Evolutionary conservation across 2,113 vertebrate genomes (phyloP), one percentile per base, ranked within the genome.

Genomic region (Aldabrachelys gigantea): DNA sequence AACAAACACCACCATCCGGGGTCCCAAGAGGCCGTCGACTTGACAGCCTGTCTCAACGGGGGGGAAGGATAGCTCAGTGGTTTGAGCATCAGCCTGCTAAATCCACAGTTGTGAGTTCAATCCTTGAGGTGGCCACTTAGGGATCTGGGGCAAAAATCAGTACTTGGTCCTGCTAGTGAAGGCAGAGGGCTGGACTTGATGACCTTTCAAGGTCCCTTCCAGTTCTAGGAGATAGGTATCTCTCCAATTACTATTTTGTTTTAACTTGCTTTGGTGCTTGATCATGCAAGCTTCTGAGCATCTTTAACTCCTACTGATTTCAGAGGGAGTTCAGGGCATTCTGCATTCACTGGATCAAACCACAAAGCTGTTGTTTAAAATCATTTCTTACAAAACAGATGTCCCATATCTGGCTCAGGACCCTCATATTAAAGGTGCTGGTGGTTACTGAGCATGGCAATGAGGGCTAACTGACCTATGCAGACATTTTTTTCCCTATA

Each of bases 231-330:
- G 47, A 49, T 49, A 10, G 47, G 47, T 49, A 49, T 49, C 3
- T 49, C 10, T 49, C 47, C 47, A 49, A 49, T 49, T 49, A 10
- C 10, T 49, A 49, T 49, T 49, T 49, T 49, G 10, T 49, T 10
- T 49, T 49, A 49, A 24, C 38, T 65, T 49, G 82, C 25, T 1
- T 0, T 35, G 54, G 5, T 2, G 0, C 54, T 49, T 54, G 38
- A 31, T 54, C 0, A 1, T 31, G 14, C 47, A 35, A 35, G 47
- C 29, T 38, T 76, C 17, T 19, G 17, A 65, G 19, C 1, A 54
- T 5, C 9, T 47, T 16, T 25, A 47, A 44, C 21, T 47, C 35
- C 62, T 12, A 62, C 3, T 14, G 25, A 89, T 78, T 54, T 80
- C 14, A 80, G 17, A 41, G 38, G 69, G 72, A 44, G 13, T 35